Base-by-base conservation (phyloP, 1,140 invertebrate species). In the Zaprionus camerounensis region DNA sequence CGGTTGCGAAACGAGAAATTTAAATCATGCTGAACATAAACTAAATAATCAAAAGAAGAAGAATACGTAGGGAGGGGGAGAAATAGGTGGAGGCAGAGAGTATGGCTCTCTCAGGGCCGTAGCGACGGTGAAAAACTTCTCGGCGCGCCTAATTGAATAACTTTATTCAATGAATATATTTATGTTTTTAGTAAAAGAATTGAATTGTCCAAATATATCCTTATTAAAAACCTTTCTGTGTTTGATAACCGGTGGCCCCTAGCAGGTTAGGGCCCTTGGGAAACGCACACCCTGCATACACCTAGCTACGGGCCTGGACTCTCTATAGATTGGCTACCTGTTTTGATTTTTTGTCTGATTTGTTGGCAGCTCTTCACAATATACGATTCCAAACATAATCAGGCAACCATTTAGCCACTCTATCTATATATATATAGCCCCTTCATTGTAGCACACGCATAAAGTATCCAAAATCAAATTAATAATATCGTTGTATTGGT, bases 391-490 rank as follows among this genome's bases (percentile, higher is more conserved):
- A 49, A 24, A 71, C 62, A 65, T 76, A 51, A 71, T 58, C 55
- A 71, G 26, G 61, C 34, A 17, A 58, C 22, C 57, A 69, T 70
- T 70, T 36, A 57, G 22, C 15, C 57, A 34, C 22, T 26, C 20
- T 53, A 44, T 61, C 26, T 57, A 57, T 65, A 15, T 20, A 17
- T 31, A 20, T 24, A n/a, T 22, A 9, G 26, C 31, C 31, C 31
- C 31, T 17, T 67, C 17, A n/a, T 20, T 58, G 24, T 53, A 69
- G 53, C 22, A 64, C 61, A 76, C 55, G 46, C 76, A 65, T 53
- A 70, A 73, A 67, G 78, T 90, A 85, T 88, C 84, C 85, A 90
- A 88, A 88, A 81, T 79, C 59, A 70, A 90, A 88, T 88, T 84
- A 88, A 90, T 88, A 79, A 81, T 68, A 62, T 75, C 41, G 41